These are phyloP conservation scores for Oryzias curvinotus DNA, from an alignment of 2,113 vertebrate genomes.

Conservation along the genomic window DNA sequence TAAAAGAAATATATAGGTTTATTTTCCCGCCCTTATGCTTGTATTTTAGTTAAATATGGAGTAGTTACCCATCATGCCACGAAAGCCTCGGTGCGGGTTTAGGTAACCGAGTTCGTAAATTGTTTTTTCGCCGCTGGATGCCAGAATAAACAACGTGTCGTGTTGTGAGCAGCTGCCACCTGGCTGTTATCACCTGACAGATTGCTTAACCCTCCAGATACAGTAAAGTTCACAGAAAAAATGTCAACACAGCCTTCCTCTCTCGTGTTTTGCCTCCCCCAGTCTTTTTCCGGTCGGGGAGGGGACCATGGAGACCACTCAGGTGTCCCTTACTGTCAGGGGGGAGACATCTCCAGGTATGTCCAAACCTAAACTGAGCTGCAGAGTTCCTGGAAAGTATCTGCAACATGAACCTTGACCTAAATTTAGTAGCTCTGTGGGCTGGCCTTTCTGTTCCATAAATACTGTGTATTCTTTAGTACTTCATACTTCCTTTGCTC, in stretches of 20 bases:
- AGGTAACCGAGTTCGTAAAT: too few species aligned
- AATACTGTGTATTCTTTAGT: too few species aligned
- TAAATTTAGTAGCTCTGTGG: not conserved
- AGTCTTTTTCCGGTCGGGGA: not conserved
- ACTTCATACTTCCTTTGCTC: too few species aligned
- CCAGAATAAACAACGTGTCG: too few species aligned
- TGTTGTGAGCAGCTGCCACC: too few species aligned
- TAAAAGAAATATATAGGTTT: not conserved
- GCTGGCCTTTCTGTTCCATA: too few species aligned
- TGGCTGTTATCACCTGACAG: too few species aligned
- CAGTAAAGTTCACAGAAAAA: too few species aligned
- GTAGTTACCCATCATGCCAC: too few species aligned
- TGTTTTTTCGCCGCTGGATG: too few species aligned
- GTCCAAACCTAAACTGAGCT: not conserved
- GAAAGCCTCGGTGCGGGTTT: too few species aligned
- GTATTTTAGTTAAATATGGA: not conserved
- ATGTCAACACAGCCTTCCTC: not conserved
- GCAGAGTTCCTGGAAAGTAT: not conserved
- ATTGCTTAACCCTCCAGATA: too few species aligned
- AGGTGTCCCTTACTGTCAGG: constrained; percentile 84
- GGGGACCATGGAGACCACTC: constrained; percentile 81
- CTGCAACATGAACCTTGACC: not conserved
- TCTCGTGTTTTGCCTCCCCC: constrained; percentile 19
- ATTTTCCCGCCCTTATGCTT: not conserved
- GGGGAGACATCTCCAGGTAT: constrained; percentile 87